A percentile compares a stretch with the other conserved stretches of the same genome.
Conservation (phyloP, 1,140 invertebrate genomes). For the Tetragnatha versicolor region DNA sequence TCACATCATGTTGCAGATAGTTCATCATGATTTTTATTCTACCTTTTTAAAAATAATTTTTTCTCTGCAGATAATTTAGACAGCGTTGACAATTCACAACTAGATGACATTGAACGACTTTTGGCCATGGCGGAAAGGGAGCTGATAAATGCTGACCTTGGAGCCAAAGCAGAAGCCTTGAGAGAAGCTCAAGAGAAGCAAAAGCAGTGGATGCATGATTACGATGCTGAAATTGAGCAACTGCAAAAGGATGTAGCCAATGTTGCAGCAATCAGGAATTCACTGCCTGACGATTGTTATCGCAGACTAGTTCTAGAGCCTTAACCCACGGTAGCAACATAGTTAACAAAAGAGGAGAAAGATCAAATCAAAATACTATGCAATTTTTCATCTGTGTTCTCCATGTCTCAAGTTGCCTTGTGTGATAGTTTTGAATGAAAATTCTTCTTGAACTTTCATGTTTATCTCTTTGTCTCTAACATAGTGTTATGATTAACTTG, state of each 20-base stretch:
- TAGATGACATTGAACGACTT: slow-evolving; percentile 77
- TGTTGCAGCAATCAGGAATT: slow-evolving; percentile 81
- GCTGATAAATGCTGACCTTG: slow-evolving; percentile 77
- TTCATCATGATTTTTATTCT: no score
- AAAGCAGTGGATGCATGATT: slow-evolving; percentile 80
- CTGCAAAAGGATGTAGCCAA: slow-evolving; percentile 83
- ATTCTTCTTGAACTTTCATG: not conserved
- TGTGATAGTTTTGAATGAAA: no score
- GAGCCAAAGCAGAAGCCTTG: slow-evolving; percentile 76
- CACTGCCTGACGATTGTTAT: slow-evolving; percentile 85
- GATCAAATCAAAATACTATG: no score
- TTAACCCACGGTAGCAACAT: no score
- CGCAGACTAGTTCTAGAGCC: slow-evolving; percentile 69
- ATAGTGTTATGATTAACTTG: no score
- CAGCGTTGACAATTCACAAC: slow-evolving; percentile 70
- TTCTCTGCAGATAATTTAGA: slow-evolving; percentile 52
- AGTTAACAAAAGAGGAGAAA: no score
- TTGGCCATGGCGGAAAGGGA: slow-evolving; percentile 77
- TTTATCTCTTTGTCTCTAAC: not conserved
- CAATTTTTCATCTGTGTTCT: not conserved
- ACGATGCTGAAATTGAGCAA: slow-evolving; percentile 78
- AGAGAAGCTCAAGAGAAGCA: slow-evolving; percentile 76
- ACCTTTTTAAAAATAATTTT: no score
- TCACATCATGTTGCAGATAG: no score
- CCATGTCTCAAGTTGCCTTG: no score